Evolutionary conservation across 2,797 vertebrate species (phyloP).

Genomic region (Coregonus sp.): DNA sequence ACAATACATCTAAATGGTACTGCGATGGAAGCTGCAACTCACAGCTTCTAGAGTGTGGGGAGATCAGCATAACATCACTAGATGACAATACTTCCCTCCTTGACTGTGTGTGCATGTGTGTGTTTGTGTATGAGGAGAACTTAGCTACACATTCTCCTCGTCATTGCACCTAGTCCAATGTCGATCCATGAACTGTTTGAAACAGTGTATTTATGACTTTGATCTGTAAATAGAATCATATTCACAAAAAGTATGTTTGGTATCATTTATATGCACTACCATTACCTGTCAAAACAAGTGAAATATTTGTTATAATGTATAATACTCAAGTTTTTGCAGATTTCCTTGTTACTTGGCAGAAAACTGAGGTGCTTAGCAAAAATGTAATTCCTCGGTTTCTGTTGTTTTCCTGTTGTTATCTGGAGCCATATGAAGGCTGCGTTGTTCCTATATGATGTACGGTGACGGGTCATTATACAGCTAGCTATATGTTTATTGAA

Average conservation of each 20-base stretch:
- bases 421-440: slow-evolving; percentile 58
- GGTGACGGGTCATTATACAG: slow-evolving; percentile 87
- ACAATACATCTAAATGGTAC: neutral
- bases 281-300: neutral
- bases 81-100: no score
- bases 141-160: neutral
- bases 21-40: neutral
- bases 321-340: neutral
- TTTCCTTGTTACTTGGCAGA: slow-evolving; percentile 56
- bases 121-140: neutral
- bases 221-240: neutral
- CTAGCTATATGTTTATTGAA: slow-evolving; percentile 74
- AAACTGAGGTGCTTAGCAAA: slow-evolving; percentile 72
- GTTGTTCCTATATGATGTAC: slow-evolving; percentile 74
- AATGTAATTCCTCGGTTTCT: slow-evolving; percentile 45
- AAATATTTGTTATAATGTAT: neutral
- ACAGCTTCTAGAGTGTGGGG: no score
- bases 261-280: neutral
- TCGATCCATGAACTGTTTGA: neutral
- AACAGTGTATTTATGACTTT: slow-evolving; percentile 1
- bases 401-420: slow-evolving; percentile 33
- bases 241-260: neutral
- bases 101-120: no score
- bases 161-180: neutral
- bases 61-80: no score